Evolutionary conservation across 2,888 invertebrate species (phyloP), one percentile per base, ranked within the genome.

Genomic region (Flabesymbios commensalis): DNA sequence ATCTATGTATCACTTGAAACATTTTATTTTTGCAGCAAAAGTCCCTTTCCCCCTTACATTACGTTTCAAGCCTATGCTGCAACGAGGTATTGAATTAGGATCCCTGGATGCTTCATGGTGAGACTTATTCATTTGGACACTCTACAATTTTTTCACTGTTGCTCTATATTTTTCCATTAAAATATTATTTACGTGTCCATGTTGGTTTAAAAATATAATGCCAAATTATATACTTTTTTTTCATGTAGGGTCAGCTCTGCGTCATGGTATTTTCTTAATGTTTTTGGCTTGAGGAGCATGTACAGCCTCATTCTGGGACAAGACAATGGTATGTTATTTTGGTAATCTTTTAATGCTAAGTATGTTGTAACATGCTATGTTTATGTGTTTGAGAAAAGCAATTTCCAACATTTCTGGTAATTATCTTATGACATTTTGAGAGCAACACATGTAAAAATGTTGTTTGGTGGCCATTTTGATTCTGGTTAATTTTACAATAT

Each of bases 41-140:
- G 98, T 99, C 14, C 99, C 99, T 43, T 99, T 99, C 83, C 99
- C 99, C 0, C 83, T 99, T 72, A 99, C 99, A 0, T 85, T 98
- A 52, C 89, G 99, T 55, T 99, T 99, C 85, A 99, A 99, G 84
- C 96, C 98, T 0, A 99, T 99, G 99, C 86, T 99, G 72, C 99
- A 99, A 85, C 87, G 98, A 74, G 99, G 98, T 22, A 92, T 99
- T 55, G 98, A 99, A 83, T 85, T 99, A 56, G 88, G 90, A 2
- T 94, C 95, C 43, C 84, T 99, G 63, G 98, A 99, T 83, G 97
- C 99, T 3, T 94, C 98, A 1, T 99, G 99, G 99, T 83, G 70
- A 70, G 61, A 51, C 24, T 7, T 52, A 4, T 5, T 33, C 14
- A 4, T 26, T 49, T 29, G 7, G n/a, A 26, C 5, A 22, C 26